These are phyloP conservation scores for Cinclus cinclus DNA, from an alignment of 2,113 vertebrate genomes.

Conservation along the genomic window DNA sequence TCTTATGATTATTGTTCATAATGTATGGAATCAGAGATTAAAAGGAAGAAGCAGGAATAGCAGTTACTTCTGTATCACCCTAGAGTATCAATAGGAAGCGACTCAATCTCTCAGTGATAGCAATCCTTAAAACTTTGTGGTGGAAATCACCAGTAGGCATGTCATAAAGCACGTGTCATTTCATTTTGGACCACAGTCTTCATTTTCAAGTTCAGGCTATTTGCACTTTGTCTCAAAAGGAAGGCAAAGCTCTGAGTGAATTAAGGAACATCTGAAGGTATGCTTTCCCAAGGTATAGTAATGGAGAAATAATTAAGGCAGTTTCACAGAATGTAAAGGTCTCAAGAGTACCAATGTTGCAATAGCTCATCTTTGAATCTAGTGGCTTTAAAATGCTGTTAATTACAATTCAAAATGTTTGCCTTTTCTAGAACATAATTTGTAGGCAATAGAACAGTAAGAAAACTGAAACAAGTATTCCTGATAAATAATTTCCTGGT, in stretches of 20 bases:
- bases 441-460: background rate
- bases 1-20: background rate
- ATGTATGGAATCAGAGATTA: background rate
- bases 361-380: background rate
- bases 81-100: background rate
- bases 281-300: background rate
- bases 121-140: background rate
- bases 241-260: background rate
- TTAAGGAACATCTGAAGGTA: background rate
- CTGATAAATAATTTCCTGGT: background rate
- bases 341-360: background rate
- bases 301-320: background rate
- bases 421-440: background rate
- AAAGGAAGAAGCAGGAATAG: background rate
- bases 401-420: background rate
- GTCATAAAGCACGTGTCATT: background rate
- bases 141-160: background rate
- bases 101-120: background rate
- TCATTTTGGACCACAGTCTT: background rate
- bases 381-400: background rate
- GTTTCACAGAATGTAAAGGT: background rate
- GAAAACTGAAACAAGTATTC: background rate
- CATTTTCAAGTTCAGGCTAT: background rate
- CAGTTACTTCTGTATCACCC: background rate
- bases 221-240: background rate